These are phyloP conservation scores for Euura lappo DNA, from an alignment of 1,140 invertebrate species.

Conservation along the genomic window DNA sequence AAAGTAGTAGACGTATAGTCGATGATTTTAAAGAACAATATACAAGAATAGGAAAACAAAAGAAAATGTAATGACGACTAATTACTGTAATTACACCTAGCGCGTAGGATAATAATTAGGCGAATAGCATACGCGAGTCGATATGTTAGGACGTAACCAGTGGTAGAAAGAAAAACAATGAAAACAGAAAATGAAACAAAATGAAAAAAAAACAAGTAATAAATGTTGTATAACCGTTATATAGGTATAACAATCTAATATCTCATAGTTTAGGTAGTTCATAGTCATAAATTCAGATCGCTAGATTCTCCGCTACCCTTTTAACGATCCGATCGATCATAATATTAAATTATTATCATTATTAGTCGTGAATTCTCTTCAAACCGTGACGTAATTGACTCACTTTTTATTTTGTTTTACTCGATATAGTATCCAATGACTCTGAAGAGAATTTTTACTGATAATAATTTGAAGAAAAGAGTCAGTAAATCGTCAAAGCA, in stretches of 20 bases:
- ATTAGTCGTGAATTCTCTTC: background rate
- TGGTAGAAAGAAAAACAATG: slow-evolving; percentile 14
- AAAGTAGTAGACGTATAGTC: too few species aligned
- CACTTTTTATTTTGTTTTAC: background rate
- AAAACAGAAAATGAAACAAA: too few species aligned
- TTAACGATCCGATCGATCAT: background rate
- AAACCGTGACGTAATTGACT: too few species aligned
- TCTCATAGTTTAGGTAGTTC: background rate
- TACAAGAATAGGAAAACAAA: background rate
- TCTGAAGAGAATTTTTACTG: too few species aligned
- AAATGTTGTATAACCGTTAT: slow-evolving; percentile 39
- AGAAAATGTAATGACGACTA: background rate
- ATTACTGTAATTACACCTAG: slow-evolving; percentile 22
- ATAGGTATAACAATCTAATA: slow-evolving; percentile 25
- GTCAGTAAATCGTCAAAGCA: too few species aligned
- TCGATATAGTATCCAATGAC: too few species aligned
- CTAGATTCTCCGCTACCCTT: slow-evolving; percentile 10
- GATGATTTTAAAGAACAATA: too few species aligned
- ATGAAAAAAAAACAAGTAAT: slow-evolving; percentile 23
- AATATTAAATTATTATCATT: background rate
- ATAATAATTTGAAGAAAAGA: too few species aligned
- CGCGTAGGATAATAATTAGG: slow-evolving; percentile 11
- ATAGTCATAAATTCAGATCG: background rate
- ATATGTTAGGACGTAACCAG: slow-evolving; percentile 25
- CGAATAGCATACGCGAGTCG: background rate